Base-by-base conservation (phyloP, 53 echinoderm and acorn worm genomes). In the Mesocentrotus franciscanus region DNA sequence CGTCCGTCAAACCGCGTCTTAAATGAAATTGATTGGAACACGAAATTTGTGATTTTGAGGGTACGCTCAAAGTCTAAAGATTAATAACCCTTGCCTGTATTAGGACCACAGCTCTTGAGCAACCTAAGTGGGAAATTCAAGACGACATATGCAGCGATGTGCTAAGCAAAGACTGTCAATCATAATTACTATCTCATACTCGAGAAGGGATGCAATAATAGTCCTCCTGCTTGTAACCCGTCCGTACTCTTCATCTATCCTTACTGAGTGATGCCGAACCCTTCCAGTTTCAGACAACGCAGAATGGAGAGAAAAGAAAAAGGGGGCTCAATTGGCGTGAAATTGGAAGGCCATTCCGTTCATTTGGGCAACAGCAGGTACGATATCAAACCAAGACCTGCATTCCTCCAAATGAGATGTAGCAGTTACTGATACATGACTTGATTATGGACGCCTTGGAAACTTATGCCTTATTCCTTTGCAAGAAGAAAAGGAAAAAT, bases 101-200 rank as follows among this genome's bases (percentile, higher is more conserved):
- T 20, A 84, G 42, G 42, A 30, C 90, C 24, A 91, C 2, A 66
- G 91, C 61, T 35, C 91, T 61, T 91, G 87, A 87, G 87, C 29
- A 87, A 87, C 17, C 39, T 32, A 24, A 91, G 91, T 91, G 64
- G 61, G 91, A 92, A 92, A 92, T 92, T 42, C 36, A 92, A 92
- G 75, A 17, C 49, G 92, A 34, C 71, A 92, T 66, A 74, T 56
- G 74, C 71, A 92, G 56, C 56, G 56, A 64, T 56, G 92, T 56
- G 92, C 68, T 71, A 92, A 64, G 92, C 92, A 74, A 74, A 92
- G 56, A 42, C 92, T 74, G 92, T 92, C 92, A 92, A 92, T 92
- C 92, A 92, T 72, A 71, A 92, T 92, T 92, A 92, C 91, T 61
- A 32, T 66, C 61, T 66, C 62, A 91, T 91, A 61, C 91, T 29